Evolutionary conservation across 2,888 invertebrate genomes (phyloP), one percentile per base, ranked within the genome.

Genomic region (Gymnosoma rotundatum): DNA sequence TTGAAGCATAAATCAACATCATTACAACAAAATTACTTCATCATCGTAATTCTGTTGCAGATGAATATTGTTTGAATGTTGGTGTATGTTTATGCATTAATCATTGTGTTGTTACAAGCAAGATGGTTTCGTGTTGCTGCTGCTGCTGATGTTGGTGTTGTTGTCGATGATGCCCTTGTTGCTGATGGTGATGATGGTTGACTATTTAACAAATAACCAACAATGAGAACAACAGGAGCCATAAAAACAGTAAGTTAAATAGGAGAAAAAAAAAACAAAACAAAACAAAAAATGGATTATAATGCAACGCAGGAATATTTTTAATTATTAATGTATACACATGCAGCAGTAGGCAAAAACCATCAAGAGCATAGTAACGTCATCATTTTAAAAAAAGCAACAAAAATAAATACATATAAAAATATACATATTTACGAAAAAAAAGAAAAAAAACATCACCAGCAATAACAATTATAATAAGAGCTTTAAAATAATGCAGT

Each of bases 241-340:
- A 66, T 76, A 52, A 73, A 79, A 63, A 78, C 54, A 69, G 73
- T 63, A 80, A 80, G 78, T 69, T 69, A 45, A 56, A 45, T 60
- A 36, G 20, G 20, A 42, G 32, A 54, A 48, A 67, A 75, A 74
- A 32, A 32, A 32, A 2, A 32, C 32, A 32, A 20, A 58, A 58
- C n/a, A 42, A 78, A 70, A 60, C 21, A 72, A 80, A 82, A 81
- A 78, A 85, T 72, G 85, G 81, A 85, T 87, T 84, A 80, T 86
- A 87, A 88, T 87, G 86, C 87, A 87, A 86, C 83, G 87, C 87
- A 87, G 82, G 86, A 88, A 89, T 89, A 89, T 89, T 89, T 84
- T 89, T 88, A 89, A 89, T 89, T 88, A 89, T 89, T 89, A 89
- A 89, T 89, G 88, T 87, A 88, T 85, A 85, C 83, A 86, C 83